Evolutionary conservation across 2,888 invertebrate species (phyloP).

Genomic region (Drosophila infuscata): DNA sequence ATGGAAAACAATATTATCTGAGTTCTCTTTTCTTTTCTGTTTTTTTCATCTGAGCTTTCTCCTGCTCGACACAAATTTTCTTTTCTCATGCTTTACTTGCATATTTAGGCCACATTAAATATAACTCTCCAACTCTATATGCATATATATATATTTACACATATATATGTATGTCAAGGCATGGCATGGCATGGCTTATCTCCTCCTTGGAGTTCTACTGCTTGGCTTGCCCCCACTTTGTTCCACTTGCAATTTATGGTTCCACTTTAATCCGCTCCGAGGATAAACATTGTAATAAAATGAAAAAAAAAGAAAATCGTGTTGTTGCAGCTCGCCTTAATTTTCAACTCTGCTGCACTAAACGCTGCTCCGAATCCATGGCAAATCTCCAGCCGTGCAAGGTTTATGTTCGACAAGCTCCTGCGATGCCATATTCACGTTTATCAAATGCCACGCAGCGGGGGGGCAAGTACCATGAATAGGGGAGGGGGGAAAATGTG

Average conservation of each 20-base stretch:
- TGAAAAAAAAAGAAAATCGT: slow-evolving; percentile 14
- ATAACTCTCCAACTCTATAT: neutral
- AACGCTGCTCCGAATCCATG: slow-evolving; percentile 46
- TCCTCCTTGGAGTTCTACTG: neutral
- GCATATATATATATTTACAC: too few species aligned
- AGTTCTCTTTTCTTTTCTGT: neutral
- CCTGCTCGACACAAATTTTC: neutral
- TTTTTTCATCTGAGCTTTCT: neutral
- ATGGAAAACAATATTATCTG: neutral
- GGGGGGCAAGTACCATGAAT: neutral
- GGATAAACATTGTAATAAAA: slow-evolving; percentile 62
- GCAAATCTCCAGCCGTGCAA: slow-evolving; percentile 62
- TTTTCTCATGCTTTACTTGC: neutral
- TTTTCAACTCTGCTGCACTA: slow-evolving; percentile 66
- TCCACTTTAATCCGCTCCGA: slow-evolving; percentile 38
- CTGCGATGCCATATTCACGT: slow-evolving; percentile 75
- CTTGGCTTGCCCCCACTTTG: slow-evolving; percentile 1
- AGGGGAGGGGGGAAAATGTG: slow-evolving; percentile 11
- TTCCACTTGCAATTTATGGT: slow-evolving; percentile 37
- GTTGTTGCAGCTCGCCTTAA: slow-evolving; percentile 52
- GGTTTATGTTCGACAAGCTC: slow-evolving; percentile 78
- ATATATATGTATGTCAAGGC: neutral
- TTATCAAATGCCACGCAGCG: slow-evolving; percentile 63
- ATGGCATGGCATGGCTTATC: slow-evolving; percentile 10
- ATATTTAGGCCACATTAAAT: slow-evolving; percentile 4